Base-by-base conservation (phyloP, 2,888 invertebrate species). In the Schrankia costaestrigalis region DNA sequence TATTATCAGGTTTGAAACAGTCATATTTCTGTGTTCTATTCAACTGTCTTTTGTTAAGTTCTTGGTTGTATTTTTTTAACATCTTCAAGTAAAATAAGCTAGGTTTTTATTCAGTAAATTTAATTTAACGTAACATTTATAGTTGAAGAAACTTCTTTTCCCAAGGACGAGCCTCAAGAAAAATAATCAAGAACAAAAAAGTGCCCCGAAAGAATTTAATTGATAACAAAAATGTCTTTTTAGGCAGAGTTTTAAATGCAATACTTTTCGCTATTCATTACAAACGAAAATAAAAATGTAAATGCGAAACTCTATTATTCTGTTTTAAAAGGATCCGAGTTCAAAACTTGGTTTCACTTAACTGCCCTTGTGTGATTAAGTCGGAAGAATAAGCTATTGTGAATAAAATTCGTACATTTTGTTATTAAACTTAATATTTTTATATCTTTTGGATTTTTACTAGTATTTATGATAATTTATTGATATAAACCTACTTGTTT, bases 161-260 rank as follows among this genome's bases (percentile, higher is more conserved):
- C 21, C 24, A 30, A 37, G 45, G 66, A 61, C 14, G 26, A 31
- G 15, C 15, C 29, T 67, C 63, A 66, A 72, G 65, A 70, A 78
- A 80, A 82, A 79, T 41, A 41, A 50, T 77, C 71, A 74, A 63
- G 57, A 48, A 56, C n/a, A n/a, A 69, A 67, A 32, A 75, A 74
- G 69, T 66, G 73, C 65, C 68, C 69, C 63, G 64, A 74, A 74
- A 75, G 73, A 81, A 81, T 82, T 77, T 80, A 82, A 83, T 85
- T 84, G 81, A 78, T 80, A 75, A 60, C 62, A 63, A 65, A 63
- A 25, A 76, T 72, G 71, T 65, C 72, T 63, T 62, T 46, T 42
- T 41, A 21, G 22, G 28, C 15, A 26, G 34, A 30, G 12, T 35
- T 41, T 36, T 56, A 35, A 22, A 35, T 31, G 37, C 38, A 44